A percentile compares a stretch with the other conserved stretches of the same genome.
Evolutionary conservation across 2,888 invertebrate species (phyloP).

Genomic region (Stomorhina lunata): DNA sequence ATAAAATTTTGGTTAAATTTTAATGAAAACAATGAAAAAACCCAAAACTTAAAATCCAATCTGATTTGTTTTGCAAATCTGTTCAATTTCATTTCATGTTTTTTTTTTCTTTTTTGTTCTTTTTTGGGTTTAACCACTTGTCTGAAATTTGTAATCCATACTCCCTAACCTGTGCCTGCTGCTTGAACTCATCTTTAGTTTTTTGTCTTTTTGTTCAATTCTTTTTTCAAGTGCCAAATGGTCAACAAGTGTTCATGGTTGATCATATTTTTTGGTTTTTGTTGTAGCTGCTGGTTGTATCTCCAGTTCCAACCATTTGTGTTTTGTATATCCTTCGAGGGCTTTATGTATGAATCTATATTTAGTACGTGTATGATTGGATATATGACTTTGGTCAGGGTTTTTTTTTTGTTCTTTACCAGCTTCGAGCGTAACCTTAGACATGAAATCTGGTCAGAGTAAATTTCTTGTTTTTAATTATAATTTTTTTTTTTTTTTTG

Average conservation of each 20-base stretch:
- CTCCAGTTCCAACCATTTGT: slow-evolving; percentile 47
- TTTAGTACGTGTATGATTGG: background rate
- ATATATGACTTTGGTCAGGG: background rate
- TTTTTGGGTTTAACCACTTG: slow-evolving; percentile 49
- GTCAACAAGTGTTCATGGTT: slow-evolving; percentile 62
- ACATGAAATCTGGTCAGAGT: slow-evolving; percentile 61
- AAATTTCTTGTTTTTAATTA: slow-evolving; percentile 61
- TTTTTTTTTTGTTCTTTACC: slow-evolving; percentile 30
- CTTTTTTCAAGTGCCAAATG: slow-evolving; percentile 52
- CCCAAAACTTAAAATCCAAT: slow-evolving; percentile 10
- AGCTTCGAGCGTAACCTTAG: slow-evolving; percentile 47
- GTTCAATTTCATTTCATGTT: slow-evolving; percentile 39
- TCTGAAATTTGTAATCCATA: slow-evolving; percentile 64
- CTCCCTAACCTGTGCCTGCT: slow-evolving; percentile 64
- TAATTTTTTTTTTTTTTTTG: slow-evolving; percentile 43
- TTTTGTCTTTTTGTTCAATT: background rate
- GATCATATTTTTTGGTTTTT: slow-evolving; percentile 13
- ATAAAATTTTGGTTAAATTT: background rate
- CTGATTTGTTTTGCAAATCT: slow-evolving; percentile 57
- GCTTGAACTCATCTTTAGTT: slow-evolving; percentile 44
- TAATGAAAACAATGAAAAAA: slow-evolving; percentile 14
- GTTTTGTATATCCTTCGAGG: slow-evolving; percentile 39
- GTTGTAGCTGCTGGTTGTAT: background rate
- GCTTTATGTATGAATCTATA: background rate
- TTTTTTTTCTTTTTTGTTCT: background rate